These are phyloP conservation scores for Smittia sp. DNA, from an alignment of 2,888 invertebrate genomes.

Conservation along the genomic window DNA sequence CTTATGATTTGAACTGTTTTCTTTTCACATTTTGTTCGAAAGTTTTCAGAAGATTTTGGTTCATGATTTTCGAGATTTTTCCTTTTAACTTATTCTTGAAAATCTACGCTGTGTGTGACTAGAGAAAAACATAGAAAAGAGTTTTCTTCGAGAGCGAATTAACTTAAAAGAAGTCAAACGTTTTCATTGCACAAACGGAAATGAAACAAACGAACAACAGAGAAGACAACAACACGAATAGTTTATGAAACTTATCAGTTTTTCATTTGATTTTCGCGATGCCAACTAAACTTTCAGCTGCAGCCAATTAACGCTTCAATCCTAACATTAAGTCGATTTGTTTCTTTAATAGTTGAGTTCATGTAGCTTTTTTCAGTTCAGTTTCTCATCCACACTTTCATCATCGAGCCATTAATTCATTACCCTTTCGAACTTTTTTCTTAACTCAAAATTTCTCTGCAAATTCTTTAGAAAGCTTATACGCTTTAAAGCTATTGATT, in stretches of 20 bases:
- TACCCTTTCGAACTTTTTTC: not conserved
- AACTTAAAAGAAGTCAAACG: not conserved
- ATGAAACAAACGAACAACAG: too few relatives aligned
- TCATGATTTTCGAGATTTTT: not conserved
- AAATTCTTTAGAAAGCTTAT: not conserved
- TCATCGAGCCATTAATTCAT: constrained; percentile 9
- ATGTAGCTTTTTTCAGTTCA: not conserved
- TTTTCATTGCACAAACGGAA: not conserved
- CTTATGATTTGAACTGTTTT: not conserved
- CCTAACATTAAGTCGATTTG: not conserved
- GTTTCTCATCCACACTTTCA: not conserved
- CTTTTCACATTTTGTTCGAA: not conserved
- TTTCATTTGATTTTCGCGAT: too few relatives aligned
- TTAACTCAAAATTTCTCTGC: not conserved
- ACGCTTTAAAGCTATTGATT: not conserved
- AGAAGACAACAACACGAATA: not conserved
- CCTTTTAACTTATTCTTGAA: not conserved
- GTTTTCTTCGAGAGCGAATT: too few relatives aligned
- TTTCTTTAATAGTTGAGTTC: not conserved
- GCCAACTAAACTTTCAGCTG: not conserved
- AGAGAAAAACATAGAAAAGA: not conserved
- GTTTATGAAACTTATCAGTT: not conserved
- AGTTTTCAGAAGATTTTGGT: not conserved
- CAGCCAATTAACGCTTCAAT: not conserved
- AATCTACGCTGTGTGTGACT: constrained; percentile 35